Evolutionary conservation across 2,797 vertebrate genomes (phyloP), one percentile per base, ranked within the genome.

Genomic region (Masticophis lateralis): DNA sequence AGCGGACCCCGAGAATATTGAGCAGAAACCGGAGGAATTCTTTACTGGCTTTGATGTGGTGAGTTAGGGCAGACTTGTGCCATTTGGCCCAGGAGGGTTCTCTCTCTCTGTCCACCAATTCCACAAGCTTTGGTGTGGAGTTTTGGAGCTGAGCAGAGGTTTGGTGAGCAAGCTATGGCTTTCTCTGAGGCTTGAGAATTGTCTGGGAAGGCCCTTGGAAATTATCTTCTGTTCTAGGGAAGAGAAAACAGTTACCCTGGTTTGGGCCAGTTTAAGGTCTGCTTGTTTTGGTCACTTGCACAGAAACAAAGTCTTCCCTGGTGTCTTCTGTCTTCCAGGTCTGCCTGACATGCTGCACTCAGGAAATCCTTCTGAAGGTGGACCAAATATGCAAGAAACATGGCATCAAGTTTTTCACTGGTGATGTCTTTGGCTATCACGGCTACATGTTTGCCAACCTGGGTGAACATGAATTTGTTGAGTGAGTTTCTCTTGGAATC

Each of bases 11-110:
- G 98, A 98, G 66, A 96, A 94, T 12, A 91, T 98, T 0, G 98
- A 99, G 11, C 97, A 97, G 96, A 99, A 99, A 63, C 90, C 98
- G 0, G 98, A 98, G 4, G 98, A 98, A 0, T 99, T 99, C 97
- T 99, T 99, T 94, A 97, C 98, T 14, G 97, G 98, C n/a, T 99
- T 99, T n/a, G 98, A 99, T 91, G 98, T 98, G 0, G 99, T 99
- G 95, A 98, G 98, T 98, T 55, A 32, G 10, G 1, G 25, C 0
- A 28, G 3, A 60, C 4, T 1, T 57, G 11, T 28, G 28, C 43
- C 2, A 1, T 43, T 28, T 1, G 25, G 13, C 37, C 37, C 3
- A 1, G 51, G 6, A 27, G 25, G 86, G 20, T 1, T 59, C 57
- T 56, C 55, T 57, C 6, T 7, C 22, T 55, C 28, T 13, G 12